These are phyloP conservation scores for Drosophila limbata DNA, from an alignment of 2,888 invertebrate genomes.

Conservation along the genomic window DNA sequence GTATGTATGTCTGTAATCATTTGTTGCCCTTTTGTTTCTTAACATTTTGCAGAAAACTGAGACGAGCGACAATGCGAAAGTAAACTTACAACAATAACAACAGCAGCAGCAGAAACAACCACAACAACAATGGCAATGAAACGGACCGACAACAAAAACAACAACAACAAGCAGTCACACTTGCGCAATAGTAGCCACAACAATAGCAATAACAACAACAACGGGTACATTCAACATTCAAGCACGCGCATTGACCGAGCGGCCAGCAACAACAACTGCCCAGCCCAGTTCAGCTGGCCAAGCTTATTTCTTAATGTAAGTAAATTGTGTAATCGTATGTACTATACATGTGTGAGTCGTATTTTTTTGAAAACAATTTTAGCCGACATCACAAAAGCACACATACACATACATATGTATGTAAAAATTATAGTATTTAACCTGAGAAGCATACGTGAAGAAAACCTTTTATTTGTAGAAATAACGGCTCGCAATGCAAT, in stretches of 20 bases:
- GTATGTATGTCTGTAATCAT: slow-evolving; percentile 46
- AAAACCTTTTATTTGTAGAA: slow-evolving; percentile 50
- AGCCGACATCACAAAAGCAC: slow-evolving; percentile 19
- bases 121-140: slow-evolving; percentile 55
- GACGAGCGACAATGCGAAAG: slow-evolving; percentile 73
- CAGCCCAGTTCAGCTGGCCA: slow-evolving; percentile 54
- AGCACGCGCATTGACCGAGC: slow-evolving; percentile 74
- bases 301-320: slow-evolving; percentile 52
- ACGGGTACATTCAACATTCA: slow-evolving; percentile 56
- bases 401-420: neutral
- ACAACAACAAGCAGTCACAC: slow-evolving; percentile 40
- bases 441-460: slow-evolving; percentile 44
- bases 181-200: slow-evolving; percentile 57
- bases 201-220: slow-evolving; percentile 37
- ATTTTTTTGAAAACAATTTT: slow-evolving; percentile 28
- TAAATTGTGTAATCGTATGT: slow-evolving; percentile 31
- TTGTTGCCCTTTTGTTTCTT: slow-evolving; percentile 59
- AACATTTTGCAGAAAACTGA: slow-evolving; percentile 69
- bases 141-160: slow-evolving; percentile 35
- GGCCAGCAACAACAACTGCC: slow-evolving; percentile 38
- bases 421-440: slow-evolving; percentile 21
- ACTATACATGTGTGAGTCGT: slow-evolving; percentile 17
- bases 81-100: slow-evolving; percentile 47
- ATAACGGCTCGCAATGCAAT: slow-evolving; percentile 43
- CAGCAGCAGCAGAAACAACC: slow-evolving; percentile 10